Percentiles rank a stretch among this genome's conserved stretches.
Evolutionary conservation across 2,113 vertebrate species (phyloP).

Genomic region (Pomatorhinus ruficollis): DNA sequence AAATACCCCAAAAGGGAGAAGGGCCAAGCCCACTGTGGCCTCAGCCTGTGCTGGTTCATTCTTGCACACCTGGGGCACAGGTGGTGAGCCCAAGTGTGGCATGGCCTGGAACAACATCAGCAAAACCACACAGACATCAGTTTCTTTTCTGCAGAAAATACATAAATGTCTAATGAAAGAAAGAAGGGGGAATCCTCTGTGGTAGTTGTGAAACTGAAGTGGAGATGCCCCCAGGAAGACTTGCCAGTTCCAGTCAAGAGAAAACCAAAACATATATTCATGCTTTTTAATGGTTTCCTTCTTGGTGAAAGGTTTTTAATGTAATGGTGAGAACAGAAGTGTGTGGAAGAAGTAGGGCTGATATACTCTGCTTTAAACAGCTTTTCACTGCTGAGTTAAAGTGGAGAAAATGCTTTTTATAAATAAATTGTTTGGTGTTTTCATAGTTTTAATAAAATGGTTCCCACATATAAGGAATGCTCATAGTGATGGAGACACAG

Average conservation of each 20-base stretch:
- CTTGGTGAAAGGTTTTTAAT: not conserved
- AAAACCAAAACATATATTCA: not conserved
- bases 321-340: not conserved
- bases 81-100: not conserved
- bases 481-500: not conserved
- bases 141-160: not conserved
- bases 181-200: not conserved
- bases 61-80: not conserved
- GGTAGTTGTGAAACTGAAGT: not conserved
- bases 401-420: not conserved
- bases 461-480: not conserved
- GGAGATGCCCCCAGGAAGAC: not conserved
- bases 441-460: not conserved
- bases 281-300: not conserved
- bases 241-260: not conserved
- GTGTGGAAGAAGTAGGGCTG: not conserved
- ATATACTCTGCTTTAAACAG: not conserved
- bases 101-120: not conserved
- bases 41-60: not conserved
- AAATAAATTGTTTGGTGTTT: not conserved
- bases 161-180: not conserved
- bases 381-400: not conserved
- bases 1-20: not conserved
- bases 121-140: accelerated
- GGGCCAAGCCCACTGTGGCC: not conserved